Evolutionary conservation across 1,140 invertebrate genomes (phyloP).

Genomic region (Drosophila navojoa): DNA sequence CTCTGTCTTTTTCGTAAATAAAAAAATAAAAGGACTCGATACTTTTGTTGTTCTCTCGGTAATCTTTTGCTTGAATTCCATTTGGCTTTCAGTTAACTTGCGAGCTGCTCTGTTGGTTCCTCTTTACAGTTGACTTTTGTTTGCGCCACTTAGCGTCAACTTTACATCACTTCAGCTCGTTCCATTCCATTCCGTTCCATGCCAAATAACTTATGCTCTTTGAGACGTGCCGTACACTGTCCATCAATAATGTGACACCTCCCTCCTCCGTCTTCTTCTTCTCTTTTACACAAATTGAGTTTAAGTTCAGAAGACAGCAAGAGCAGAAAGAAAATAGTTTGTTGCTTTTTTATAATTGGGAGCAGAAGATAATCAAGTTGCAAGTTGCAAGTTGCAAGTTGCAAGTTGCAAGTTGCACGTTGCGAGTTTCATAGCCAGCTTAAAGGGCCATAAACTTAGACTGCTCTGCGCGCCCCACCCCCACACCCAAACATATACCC

Average conservation of each 20-base stretch:
- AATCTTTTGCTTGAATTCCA: neutral
- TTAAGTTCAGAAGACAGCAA: slow-evolving; percentile 8
- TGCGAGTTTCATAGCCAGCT: slow-evolving; percentile 5
- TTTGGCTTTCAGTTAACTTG: slow-evolving; percentile 9
- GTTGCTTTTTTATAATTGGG: slow-evolving; percentile 32
- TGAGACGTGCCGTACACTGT: slow-evolving; percentile 11
- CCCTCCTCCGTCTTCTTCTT: slow-evolving; percentile 1
- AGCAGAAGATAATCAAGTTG: slow-evolving; percentile 49
- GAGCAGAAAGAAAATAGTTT: slow-evolving; percentile 19
- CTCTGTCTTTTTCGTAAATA: no score
- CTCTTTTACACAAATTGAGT: slow-evolving; percentile 37
- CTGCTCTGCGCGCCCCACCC: slow-evolving; percentile 11
- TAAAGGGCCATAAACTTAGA: slow-evolving; percentile 25
- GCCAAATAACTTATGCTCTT: slow-evolving; percentile 38
- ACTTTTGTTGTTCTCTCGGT: neutral
- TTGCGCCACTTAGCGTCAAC: slow-evolving; percentile 31
- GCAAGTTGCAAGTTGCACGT: slow-evolving; percentile 4
- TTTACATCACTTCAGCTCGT: slow-evolving; percentile 1
- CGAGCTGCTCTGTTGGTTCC: slow-evolving; percentile 11
- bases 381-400: slow-evolving; percentile 16
- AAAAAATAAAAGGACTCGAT: no score
- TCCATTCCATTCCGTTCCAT: slow-evolving; percentile 7
- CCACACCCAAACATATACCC: neutral
- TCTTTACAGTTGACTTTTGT: slow-evolving; percentile 23
- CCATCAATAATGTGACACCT: slow-evolving; percentile 13